Base-by-base conservation (phyloP, 1,140 invertebrate genomes). In the Agrypnia vestita region DNA sequence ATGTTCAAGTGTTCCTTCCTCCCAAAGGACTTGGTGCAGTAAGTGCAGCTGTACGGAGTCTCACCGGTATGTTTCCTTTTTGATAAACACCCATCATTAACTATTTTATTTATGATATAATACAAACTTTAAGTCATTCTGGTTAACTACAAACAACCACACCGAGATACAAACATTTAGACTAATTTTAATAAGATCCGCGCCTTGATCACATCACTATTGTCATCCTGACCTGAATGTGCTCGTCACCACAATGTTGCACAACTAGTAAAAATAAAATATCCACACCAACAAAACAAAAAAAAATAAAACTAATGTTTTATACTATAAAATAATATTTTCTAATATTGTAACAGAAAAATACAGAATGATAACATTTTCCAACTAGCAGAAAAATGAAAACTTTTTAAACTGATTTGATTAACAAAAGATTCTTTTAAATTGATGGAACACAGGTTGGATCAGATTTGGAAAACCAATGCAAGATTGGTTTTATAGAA, bases 41-140 rank as follows among this genome's bases (percentile, higher is more conserved):
- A 93, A 80, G 94, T 92, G 85, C 94, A 95, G 53, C 93, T 90
- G 88, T 94, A 94, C 9, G 94, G 94, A 1, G 93, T 94, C 84
- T 94, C 93, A 43, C 93, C 93, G 15, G 93, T 55, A 35, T 74
- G 72, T 69, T 69, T 69, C 64, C 64, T 69, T 69, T 15, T 69
- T 69, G 44, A 69, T 69, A 69, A 69, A 69, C 10, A 69, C 64
- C 19, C 64, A 69, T 21, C 15, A 69, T 69, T 69, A 69, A 69
- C 64, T 47, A n/a, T 17, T 64, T 35, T 35, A 35, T 35, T 35
- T 35, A 35, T 35, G 1, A 35, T 3, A 35, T 35, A 35, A 35
- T 35, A 35, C 25, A 35, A 35, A 35, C 25, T 35, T 35, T 6
- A 35, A 35, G 25, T 35, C 25, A 35, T 35, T 35, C 1, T 6